phyloP scores from a whole-genome alignment of 1,140 invertebrate species.

The Habropoda laboriosa region DNA sequence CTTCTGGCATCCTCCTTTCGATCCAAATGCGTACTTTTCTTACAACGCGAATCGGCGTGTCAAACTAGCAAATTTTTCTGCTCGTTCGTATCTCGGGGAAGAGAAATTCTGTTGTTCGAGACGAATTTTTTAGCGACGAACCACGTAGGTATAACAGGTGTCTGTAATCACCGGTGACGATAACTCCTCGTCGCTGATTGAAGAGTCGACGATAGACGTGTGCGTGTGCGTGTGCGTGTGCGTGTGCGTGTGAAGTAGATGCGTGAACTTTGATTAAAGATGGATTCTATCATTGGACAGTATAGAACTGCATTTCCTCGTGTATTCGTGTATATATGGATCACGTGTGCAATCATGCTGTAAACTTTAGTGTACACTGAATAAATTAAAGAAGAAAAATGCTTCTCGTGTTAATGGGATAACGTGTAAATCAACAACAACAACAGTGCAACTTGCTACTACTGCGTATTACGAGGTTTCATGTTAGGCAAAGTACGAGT shows the following conservation, averaged over 20 bases:
- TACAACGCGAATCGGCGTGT: background rate
- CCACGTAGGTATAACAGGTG: no score
- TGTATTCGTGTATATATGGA: slow-evolving; percentile 62
- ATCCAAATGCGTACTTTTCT: background rate
- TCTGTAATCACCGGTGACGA: slow-evolving; percentile 61
- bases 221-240: no score
- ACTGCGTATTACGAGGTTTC: slow-evolving; percentile 72
- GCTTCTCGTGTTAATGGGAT: slow-evolving; percentile 62
- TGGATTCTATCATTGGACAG: slow-evolving; percentile 66
- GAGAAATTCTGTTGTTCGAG: no score
- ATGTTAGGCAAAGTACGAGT: slow-evolving; percentile 72
- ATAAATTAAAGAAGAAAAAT: slow-evolving; percentile 45
- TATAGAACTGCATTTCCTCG: slow-evolving; percentile 54
- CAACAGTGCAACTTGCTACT: slow-evolving; percentile 65
- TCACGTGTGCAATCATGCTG: slow-evolving; percentile 73
- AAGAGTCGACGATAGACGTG: slow-evolving; percentile 82
- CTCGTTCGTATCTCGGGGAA: background rate
- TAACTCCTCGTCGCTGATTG: slow-evolving; percentile 75
- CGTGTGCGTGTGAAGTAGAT: slow-evolving; percentile 67
- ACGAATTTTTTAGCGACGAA: no score
- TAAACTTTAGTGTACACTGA: slow-evolving; percentile 53
- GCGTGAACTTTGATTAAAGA: slow-evolving; percentile 54
- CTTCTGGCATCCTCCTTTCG: slow-evolving; percentile 10
- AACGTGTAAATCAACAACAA: slow-evolving; percentile 55
- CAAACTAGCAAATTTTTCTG: background rate